These are phyloP conservation scores for Catamblyrhynchus diadema DNA, from an alignment of 2,797 vertebrate species.

Conservation along the genomic window DNA sequence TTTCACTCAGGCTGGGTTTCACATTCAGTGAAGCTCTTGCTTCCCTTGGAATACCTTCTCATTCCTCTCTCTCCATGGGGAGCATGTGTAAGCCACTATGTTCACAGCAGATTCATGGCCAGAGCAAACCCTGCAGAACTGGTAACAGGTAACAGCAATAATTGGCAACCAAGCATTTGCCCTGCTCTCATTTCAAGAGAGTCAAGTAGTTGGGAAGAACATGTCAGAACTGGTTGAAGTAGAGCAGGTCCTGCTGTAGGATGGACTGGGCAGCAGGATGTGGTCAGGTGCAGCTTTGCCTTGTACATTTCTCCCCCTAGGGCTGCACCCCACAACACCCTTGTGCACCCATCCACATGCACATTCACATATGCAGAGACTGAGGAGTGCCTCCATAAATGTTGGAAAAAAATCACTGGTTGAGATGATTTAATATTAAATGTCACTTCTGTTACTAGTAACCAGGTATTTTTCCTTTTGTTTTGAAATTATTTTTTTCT, in stretches of 20 bases:
- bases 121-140: background rate
- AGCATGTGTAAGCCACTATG: background rate
- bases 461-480: background rate
- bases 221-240: background rate
- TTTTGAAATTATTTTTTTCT: background rate
- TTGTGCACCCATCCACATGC: rapidly evolving
- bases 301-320: background rate
- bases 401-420: background rate
- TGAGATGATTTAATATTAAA: background rate
- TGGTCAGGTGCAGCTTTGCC: background rate
- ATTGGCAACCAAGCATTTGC: background rate
- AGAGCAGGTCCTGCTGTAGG: background rate
- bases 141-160: background rate
- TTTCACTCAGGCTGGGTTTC: background rate
- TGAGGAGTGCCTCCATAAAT: background rate
- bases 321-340: background rate
- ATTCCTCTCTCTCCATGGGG: background rate
- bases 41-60: background rate
- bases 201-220: background rate
- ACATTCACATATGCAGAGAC: background rate
- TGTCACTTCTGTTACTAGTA: background rate
- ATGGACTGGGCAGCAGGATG: background rate
- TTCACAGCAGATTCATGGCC: background rate
- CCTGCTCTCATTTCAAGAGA: background rate
- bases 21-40: background rate